A percentile compares a stretch with the other conserved stretches of the same genome.
Conservation (phyloP, 2,113 vertebrate species). For the Colaptes auratus region DNA sequence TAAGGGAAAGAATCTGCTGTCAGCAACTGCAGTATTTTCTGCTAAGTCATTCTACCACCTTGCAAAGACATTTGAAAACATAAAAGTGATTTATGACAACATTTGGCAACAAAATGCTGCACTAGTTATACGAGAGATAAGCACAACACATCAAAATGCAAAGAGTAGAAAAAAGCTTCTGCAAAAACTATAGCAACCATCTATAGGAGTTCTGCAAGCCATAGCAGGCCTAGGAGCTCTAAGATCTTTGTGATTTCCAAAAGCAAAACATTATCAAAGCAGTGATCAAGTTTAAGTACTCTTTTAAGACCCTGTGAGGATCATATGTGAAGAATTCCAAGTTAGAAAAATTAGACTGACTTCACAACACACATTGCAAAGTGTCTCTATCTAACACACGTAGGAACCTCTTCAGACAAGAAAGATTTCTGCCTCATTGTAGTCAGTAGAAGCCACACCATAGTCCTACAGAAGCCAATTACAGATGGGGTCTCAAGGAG, state of each 20-base stretch:
- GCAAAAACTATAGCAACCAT: neutral
- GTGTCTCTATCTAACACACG: neutral
- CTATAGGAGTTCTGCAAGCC: neutral
- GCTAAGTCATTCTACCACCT: constrained; percentile 59
- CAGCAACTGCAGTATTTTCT: constrained; percentile 50
- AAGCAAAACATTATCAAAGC: neutral
- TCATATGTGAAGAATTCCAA: neutral
- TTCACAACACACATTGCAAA: neutral
- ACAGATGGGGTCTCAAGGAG: neutral
- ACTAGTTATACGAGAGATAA: neutral
- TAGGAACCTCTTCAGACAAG: neutral
- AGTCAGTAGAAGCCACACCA: neutral
- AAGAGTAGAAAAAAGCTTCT: neutral
- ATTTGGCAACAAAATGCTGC: constrained; percentile 30
- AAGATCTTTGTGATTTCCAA: neutral
- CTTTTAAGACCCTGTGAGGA: neutral
- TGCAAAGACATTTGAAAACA: constrained; percentile 45
- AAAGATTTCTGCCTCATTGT: neutral
- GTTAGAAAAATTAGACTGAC: neutral
- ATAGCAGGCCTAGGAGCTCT: neutral
- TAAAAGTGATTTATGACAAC: constrained; percentile 48
- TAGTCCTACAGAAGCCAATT: neutral
- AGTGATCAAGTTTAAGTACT: neutral
- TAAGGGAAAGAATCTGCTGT: constrained; percentile 17
- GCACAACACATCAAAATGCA: neutral